phyloP scores from a whole-genome alignment of 2,113 vertebrate species.

The Nesoenas mayeri region DNA sequence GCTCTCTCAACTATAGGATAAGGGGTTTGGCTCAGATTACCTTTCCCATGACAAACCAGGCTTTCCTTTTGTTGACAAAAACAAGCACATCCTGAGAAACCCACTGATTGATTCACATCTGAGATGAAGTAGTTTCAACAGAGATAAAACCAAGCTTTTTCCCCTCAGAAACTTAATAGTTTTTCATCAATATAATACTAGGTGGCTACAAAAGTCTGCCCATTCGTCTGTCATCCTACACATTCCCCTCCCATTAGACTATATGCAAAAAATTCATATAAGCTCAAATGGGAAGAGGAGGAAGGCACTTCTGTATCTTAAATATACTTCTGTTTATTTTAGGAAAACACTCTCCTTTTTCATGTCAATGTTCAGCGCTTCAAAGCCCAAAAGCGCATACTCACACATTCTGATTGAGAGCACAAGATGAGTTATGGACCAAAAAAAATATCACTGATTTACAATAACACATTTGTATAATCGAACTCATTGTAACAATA shows the following conservation, averaged over 20 bases:
- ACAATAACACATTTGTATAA: background rate
- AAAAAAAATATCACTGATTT: background rate
- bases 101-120: background rate
- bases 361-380: background rate
- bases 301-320: background rate
- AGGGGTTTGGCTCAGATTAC: background rate
- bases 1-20: background rate
- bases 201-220: background rate
- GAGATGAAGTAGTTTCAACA: background rate
- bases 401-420: background rate
- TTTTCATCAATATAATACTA: background rate
- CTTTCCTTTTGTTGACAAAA: background rate
- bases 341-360: background rate
- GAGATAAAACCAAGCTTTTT: background rate
- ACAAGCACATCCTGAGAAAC: background rate
- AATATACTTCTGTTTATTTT: background rate
- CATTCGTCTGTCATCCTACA: background rate
- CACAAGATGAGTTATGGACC: background rate
- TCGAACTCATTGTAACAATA: background rate
- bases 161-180: background rate
- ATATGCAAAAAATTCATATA: background rate
- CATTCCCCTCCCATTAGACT: background rate
- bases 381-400: background rate
- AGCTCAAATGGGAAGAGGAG: background rate
- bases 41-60: background rate